Base-by-base conservation (phyloP, 2,888 invertebrate genomes). In the Eledone cirrhosa region DNA sequence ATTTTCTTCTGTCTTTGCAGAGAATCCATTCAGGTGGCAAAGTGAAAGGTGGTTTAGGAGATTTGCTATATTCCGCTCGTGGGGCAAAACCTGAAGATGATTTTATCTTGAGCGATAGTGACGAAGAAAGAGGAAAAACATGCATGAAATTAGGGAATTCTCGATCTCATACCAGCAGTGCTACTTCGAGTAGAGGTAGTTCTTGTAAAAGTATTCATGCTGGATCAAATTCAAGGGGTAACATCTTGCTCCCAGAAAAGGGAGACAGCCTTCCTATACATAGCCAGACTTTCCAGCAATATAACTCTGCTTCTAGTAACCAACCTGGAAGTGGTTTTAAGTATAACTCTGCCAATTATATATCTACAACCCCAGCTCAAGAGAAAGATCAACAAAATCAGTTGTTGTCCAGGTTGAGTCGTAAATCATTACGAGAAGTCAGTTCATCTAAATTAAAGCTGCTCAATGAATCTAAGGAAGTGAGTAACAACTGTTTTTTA, bases 361-460 rank as follows among this genome's bases (percentile, higher is more conserved):
- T 22, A 13, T 31, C n/a, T 0, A 24, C 72, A 41, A 22, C 13
- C 22, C n/a, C 19, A 5, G 4, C 72, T 8, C 41, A 41, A 41
- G 3, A 8, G 29, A 72, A 72, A 13, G 72, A 67, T n/a, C 59
- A 75, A 59, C 82, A 80, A 48, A 83, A 82, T 65, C 82, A 82
- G 80, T 78, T 86, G 80, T 78, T 86, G 31, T 86, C 85, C 1
- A 77, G 84, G n/a, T 81, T 85, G 80, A 88, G 85, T 81, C 82
- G 84, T 41, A 88, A 87, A 77, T 88, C 87, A 19, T 78, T 89
- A 65, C 81, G 87, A 48, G 89, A 89, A 80, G 87, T 89, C 27
- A 86, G 87, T 8, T 79, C 82, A 74, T 84, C 84, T 47, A 87
- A 88, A 82, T 82, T 85, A 2, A 78, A 84, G 33, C 85, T 84